phyloP scores from a whole-genome alignment of 2,888 invertebrate species.

The Euplexia lucipara region DNA sequence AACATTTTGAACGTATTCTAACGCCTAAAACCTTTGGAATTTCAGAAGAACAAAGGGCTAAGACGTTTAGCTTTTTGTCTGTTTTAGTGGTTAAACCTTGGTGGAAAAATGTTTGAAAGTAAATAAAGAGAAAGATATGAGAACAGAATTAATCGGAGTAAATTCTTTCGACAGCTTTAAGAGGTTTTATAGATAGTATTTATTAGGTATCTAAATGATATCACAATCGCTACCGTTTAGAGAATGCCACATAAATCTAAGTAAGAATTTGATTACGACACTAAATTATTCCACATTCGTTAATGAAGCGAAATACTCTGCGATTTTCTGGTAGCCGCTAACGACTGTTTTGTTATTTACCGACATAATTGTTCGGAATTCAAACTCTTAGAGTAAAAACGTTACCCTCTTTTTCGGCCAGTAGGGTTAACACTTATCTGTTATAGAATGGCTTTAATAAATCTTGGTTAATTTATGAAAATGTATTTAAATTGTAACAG shows the following conservation, averaged over 20 bases:
- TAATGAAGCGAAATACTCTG: conserved; percentile 17
- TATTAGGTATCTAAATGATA: conserved; percentile 8
- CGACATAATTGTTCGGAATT: conserved; percentile 24
- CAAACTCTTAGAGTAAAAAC: conserved; percentile 64
- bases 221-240: neutral
- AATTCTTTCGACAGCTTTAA: conserved; percentile 2
- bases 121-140: conserved; percentile 1
- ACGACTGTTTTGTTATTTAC: conserved; percentile 27
- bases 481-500: conserved; percentile 68
- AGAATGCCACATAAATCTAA: conserved; percentile 14
- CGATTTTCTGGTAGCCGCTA: conserved; percentile 19
- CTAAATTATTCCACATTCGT: conserved; percentile 16
- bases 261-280: conserved; percentile 13
- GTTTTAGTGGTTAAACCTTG: conserved; percentile 1
- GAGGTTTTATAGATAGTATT: conserved; percentile 9
- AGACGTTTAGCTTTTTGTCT: neutral
- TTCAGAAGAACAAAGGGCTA: conserved; percentile 5
- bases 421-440: conserved; percentile 58
- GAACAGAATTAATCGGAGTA: conserved; percentile 8
- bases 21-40: conserved; percentile 23
- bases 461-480: conserved; percentile 67
- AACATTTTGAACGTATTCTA: too few relatives aligned
- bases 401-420: too few relatives aligned
- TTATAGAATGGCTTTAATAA: conserved; percentile 52
- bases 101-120: neutral